Evolutionary conservation across 2,888 invertebrate genomes (phyloP), one percentile per base, ranked within the genome.

Genomic region (Labia minor): DNA sequence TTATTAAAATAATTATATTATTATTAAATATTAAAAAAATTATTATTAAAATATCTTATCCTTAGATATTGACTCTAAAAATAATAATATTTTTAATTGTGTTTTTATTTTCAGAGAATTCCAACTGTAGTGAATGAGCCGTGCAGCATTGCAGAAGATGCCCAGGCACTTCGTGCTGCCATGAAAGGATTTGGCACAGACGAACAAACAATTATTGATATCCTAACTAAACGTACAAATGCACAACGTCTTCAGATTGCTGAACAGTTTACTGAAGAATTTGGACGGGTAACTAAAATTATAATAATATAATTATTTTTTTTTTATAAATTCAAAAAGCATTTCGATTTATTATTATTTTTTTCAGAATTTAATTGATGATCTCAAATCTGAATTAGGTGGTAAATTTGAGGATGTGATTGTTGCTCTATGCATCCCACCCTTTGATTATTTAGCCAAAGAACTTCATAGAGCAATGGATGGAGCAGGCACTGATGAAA

Each of bases 161-260:
- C 85, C 0, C 83, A 84, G 21, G 77, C 83, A 0, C 79, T 89
- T 20, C 80, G 88, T 1, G 81, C 78, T 1, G 88, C 89, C 8
- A 89, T 89, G 89, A 86, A 86, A 72, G 88, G 88, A 19, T 81
- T 87, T n/a, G 88, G 88, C 2, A 90, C 90, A 0, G 86, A 90
- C 73, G 90, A 91, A 75, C 82, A 87, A 73, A 81, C 85, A 37
- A 88, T 91, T 71, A 88, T 89, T 37, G 83, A 87, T 67, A 83
- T 92, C 65, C 80, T 92, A 37, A 84, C 86, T 0, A 77, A 82
- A 0, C 81, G 91, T 64, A 83, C 85, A 68, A 90, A 90, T 73
- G 74, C 73, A 0, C 91, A 92, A 76, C 80, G 92, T 0, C 89
- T 88, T 74, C 79, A 85, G 69, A 86, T 93, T 65, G 78, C 84